Evolutionary conservation across 1,140 invertebrate genomes (phyloP), one percentile per base, ranked within the genome.

Genomic region (Bombus soroeensis): DNA sequence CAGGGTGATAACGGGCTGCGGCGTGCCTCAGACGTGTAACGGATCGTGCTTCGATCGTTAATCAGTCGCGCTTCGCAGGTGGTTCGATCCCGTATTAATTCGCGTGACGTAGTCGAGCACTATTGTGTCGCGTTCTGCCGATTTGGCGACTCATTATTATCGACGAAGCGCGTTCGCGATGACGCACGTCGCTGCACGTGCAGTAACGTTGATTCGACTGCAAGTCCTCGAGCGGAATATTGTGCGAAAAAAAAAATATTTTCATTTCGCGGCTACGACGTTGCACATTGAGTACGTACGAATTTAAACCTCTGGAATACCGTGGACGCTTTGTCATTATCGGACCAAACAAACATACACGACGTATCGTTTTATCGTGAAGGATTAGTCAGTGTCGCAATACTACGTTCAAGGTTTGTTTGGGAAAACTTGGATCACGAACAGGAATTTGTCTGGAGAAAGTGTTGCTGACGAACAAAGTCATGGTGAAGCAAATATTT

Each of bases 141-240:
- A 76, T 83, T 89, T 57, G 77, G 66, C 71, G 82, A 62, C 78
- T 85, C 80, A 53, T 88, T 88, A 89, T 86, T 86, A 88, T 83
- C 87, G 87, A 37, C 70, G 9, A 83, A 39, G 41, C 25, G 53
- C 81, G 47, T 22, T 39, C 71, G 57, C 75, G 53, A 78, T 86
- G 83, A 88, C 88, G 88, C 87, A 85, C 77, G 82, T 66, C n/a
- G 59, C n/a, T 79, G 87, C 75, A 62, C 85, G 53, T 64, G 83
- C 80, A 53, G 41, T 72, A 68, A 77, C 73, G 37, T 53, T 53
- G 47, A 53, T 53, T 53, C 47, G 47, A 22, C 47, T 53, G 47
- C 47, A 18, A 53, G 18, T 53, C 47, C 8, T 41, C 41, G 15
- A 10, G n/a, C 1, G 6, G 47, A 53, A 53, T 72, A 39, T 62